These are phyloP conservation scores for Ypsolopha scabrella DNA, from an alignment of 2,888 invertebrate species.

Conservation along the genomic window DNA sequence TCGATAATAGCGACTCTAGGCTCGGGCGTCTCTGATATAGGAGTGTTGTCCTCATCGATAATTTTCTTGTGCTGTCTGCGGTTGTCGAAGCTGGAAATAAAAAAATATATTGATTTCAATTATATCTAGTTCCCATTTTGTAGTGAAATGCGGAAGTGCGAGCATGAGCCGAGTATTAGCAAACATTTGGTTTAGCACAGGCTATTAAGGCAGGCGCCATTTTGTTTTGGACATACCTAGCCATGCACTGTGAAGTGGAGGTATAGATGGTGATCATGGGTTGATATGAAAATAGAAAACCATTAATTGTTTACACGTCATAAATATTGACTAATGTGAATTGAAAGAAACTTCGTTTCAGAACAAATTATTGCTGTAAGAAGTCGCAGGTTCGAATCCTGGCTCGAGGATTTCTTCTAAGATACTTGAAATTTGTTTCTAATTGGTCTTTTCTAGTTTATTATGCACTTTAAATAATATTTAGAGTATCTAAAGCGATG, in stretches of 20 bases:
- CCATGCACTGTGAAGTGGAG: not conserved
- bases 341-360: too few relatives aligned
- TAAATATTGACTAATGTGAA: too few relatives aligned
- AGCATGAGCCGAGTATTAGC: not conserved
- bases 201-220: not conserved
- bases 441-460: too few relatives aligned
- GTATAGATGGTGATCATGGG: too few relatives aligned
- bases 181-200: not conserved
- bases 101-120: slow-evolving; percentile 7
- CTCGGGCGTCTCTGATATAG: slow-evolving; percentile 36
- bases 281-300: slow-evolving; percentile 4
- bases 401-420: too few relatives aligned
- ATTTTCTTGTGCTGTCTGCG: slow-evolving; percentile 49
- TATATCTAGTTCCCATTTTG: slow-evolving; percentile 1
- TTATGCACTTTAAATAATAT: too few relatives aligned
- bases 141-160: not conserved
- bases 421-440: too few relatives aligned
- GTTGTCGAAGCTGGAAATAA: slow-evolving; percentile 32
- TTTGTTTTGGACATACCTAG: not conserved
- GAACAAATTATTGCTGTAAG: too few relatives aligned
- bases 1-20: slow-evolving; percentile 47
- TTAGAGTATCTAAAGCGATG: too few relatives aligned
- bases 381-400: too few relatives aligned
- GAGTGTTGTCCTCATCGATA: slow-evolving; percentile 40
- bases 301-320: slow-evolving; percentile 4